Conservation (phyloP, 2,888 invertebrate species). For the Xylota sylvarum region DNA sequence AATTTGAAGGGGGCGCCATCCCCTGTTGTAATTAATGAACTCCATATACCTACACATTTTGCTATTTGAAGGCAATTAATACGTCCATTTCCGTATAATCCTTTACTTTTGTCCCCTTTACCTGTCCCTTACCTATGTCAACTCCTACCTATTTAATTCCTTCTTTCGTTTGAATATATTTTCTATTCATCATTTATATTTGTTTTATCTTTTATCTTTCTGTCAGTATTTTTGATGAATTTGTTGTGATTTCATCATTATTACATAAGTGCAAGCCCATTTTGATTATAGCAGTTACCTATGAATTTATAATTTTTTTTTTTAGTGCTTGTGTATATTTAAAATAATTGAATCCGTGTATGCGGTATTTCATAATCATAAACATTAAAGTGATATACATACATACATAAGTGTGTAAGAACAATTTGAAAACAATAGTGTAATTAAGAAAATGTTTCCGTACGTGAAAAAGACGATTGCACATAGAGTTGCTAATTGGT, state of each 20-base stretch:
- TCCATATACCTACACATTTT: neutral
- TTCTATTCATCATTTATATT: neutral
- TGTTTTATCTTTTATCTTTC: neutral
- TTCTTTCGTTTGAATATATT: constrained; percentile 7
- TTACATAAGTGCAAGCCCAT: constrained; percentile 5
- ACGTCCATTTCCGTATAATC: constrained; percentile 9
- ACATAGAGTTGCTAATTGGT: constrained; percentile 30
- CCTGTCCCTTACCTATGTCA: constrained; percentile 40
- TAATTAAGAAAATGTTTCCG: constrained; percentile 11
- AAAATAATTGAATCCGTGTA: neutral
- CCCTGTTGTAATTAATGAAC: neutral
- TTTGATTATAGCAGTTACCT: neutral
- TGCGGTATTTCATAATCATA: neutral
- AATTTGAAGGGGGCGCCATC: neutral
- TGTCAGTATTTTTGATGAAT: neutral
- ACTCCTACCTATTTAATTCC: constrained; percentile 23
- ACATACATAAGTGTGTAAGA: neutral
- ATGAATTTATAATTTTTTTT: neutral
- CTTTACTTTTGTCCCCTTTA: constrained; percentile 11
- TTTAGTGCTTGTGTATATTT: neutral
- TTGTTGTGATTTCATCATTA: neutral
- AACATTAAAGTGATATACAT: neutral
- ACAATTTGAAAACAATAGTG: neutral
- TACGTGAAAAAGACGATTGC: constrained; percentile 28
- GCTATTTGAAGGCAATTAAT: constrained; percentile 25